Conservation (phyloP, 2,797 vertebrate species). For the Dryobates pubescens region DNA sequence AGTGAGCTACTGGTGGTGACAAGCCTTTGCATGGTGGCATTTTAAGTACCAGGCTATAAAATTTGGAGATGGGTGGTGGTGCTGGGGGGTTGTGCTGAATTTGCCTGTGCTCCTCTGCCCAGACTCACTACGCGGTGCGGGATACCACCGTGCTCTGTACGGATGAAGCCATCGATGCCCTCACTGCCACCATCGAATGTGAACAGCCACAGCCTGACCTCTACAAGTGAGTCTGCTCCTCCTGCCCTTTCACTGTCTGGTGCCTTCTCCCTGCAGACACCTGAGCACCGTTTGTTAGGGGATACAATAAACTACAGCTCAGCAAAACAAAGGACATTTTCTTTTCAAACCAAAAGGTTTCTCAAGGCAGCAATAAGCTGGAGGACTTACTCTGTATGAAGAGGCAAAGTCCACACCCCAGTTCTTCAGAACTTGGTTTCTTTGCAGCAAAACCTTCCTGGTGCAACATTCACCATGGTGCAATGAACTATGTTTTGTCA, state of each 20-base stretch:
- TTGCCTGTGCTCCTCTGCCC: conserved; percentile 11
- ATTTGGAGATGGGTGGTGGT: accelerated
- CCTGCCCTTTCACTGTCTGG: neutral
- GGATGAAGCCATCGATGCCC: conserved; percentile 84
- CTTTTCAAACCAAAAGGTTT: neutral
- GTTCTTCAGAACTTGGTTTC: neutral
- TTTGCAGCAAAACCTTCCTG: neutral
- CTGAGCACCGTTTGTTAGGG: accelerated
- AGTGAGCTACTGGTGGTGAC: neutral
- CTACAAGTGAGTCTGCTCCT: conserved; percentile 88
- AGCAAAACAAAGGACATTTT: accelerated
- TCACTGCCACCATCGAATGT: conserved; percentile 93
- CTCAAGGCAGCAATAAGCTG: neutral
- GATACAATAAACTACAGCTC: neutral
- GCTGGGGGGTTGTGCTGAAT: accelerated
- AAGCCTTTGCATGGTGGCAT: neutral
- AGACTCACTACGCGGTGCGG: conserved; percentile 94
- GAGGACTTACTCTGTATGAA: accelerated
- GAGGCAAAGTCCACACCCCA: accelerated
- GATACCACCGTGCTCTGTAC: conserved; percentile 80
- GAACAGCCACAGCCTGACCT: conserved; percentile 98
- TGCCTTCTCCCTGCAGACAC: neutral
- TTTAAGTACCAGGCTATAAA: accelerated
- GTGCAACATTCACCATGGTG: accelerated
- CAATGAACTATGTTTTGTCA: neutral